Percentiles rank a stretch among this genome's conserved stretches.
phyloP scores from a whole-genome alignment of 2,113 vertebrate species.

The Micromys minutus region DNA sequence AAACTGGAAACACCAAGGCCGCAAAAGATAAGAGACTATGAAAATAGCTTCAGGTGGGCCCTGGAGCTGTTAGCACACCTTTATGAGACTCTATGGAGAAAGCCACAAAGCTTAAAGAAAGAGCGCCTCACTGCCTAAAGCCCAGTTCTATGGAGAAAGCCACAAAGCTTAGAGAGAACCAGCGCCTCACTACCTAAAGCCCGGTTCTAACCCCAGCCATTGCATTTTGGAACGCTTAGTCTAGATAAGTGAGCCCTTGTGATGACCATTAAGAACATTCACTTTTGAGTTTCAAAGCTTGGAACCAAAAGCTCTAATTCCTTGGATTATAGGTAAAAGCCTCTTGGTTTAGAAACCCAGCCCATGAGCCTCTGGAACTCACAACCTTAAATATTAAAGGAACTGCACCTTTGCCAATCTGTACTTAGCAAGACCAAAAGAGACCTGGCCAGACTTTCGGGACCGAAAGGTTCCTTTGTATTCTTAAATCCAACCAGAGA shows the following conservation, averaged over 20 bases:
- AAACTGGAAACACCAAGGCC: neutral
- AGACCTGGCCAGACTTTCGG: neutral
- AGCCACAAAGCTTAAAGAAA: neutral
- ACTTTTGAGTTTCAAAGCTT: neutral
- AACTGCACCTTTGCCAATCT: neutral
- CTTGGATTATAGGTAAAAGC: neutral
- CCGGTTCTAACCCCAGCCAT: neutral
- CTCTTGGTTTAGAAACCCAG: neutral
- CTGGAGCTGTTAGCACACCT: neutral
- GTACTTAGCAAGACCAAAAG: neutral
- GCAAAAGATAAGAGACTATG: neutral
- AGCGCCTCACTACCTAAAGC: neutral
- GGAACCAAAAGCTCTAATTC: neutral
- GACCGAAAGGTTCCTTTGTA: neutral
- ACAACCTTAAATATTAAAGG: neutral
- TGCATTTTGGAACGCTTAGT: no score
- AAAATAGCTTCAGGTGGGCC: neutral
- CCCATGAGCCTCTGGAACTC: neutral
- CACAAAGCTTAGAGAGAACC: neutral
- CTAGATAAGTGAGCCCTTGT: neutral
- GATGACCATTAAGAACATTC: neutral
- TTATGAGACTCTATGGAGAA: neutral
- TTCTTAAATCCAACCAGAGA: neutral
- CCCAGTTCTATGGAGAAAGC: neutral
- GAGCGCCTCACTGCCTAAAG: neutral